Base-by-base conservation (phyloP, 1,140 invertebrate species). In the Cyclina sinensis region DNA sequence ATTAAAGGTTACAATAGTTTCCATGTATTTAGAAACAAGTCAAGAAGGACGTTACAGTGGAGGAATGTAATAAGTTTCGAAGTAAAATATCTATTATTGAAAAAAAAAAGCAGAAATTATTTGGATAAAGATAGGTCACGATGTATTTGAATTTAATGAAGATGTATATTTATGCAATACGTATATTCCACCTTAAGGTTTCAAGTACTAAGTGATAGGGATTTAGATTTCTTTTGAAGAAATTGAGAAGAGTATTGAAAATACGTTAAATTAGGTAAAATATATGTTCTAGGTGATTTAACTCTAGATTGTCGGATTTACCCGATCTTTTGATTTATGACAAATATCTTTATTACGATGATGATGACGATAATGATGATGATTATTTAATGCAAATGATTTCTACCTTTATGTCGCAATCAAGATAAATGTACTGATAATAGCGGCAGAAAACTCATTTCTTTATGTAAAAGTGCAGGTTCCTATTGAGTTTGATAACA, bases 171-270 rank as follows among this genome's bases (percentile, higher is more conserved):
- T n/a, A n/a, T n/a, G 59, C 32, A 30, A 65, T 35, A n/a, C 32
- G n/a, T 65, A 65, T 32, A 27, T 65, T 9, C 59, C 59, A 65
- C 59, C 59, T 35, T 7, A 9, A 3, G 18, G 18, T 35, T 65
- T 30, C 1, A 65, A 9, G 27, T 65, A 12, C 32, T 65, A 65
- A 30, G 32, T 9, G 9, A 30, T 27, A 4, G 7, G 3, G 59
- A 73, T 46, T 43, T 73, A 21, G 68, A 73, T 46, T 46, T 73
- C n/a, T 73, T 73, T 73, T 46, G 68, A 73, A 4, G 3, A 43
- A 21, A 21, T 73, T 12, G 68, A 73, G 43, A 3, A 24, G 43
- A n/a, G 27, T 39, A 73, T 73, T 14, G 68, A 54, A 24, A 79
- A 79, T 79, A 79, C 21, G 27, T 27, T 18, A 3, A 37, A 21